Conservation (phyloP, 2,888 invertebrate genomes). For the Tuta absoluta region DNA sequence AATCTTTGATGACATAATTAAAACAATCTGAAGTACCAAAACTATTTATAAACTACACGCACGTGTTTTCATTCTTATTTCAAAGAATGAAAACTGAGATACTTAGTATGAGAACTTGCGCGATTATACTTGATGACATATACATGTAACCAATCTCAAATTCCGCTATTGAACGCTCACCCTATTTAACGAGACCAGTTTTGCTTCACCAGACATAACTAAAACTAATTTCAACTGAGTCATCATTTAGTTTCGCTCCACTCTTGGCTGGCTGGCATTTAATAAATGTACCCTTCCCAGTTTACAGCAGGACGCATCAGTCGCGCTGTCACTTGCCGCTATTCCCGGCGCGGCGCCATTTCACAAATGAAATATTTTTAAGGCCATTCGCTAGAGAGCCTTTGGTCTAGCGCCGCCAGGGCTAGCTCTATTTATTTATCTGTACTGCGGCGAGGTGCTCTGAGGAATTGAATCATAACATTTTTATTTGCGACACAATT, state of each 20-base stretch:
- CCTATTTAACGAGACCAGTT: too few species aligned
- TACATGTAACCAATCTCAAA: too few species aligned
- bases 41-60: too few species aligned
- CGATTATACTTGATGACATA: too few species aligned
- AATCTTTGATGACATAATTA: too few species aligned
- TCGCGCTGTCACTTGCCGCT: constrained; percentile 73
- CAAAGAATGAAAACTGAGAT: too few species aligned
- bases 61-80: too few species aligned
- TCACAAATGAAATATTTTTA: constrained; percentile 77
- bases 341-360: constrained; percentile 73
- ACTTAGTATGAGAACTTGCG: too few species aligned
- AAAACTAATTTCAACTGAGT: not conserved
- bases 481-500: constrained; percentile 26
- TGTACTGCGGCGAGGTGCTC: constrained; percentile 25
- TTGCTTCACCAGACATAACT: not conserved
- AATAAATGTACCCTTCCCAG: constrained; percentile 68
- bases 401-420: constrained; percentile 54
- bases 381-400: constrained; percentile 75
- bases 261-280: constrained; percentile 42
- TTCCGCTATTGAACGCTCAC: too few species aligned
- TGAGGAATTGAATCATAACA: constrained; percentile 29
- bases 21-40: too few species aligned
- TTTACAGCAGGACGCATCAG: constrained; percentile 65
- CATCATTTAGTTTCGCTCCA: constrained; percentile 22
- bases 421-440: constrained; percentile 65